Base-by-base conservation (phyloP, 2,888 invertebrate species). In the Tenthredo amoena region DNA sequence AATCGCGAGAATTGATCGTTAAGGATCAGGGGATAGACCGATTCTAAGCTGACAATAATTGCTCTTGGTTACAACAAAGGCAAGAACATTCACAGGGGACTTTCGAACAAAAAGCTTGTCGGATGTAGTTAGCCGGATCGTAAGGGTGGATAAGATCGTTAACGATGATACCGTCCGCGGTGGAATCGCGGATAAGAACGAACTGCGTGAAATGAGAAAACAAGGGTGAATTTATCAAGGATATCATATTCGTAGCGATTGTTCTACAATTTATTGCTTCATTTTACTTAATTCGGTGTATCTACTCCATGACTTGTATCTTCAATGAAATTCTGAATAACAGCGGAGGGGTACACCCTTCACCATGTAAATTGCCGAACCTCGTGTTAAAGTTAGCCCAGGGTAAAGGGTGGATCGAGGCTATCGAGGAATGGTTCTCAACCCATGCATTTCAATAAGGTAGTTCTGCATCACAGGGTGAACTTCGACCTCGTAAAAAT, bases 71-170 rank as follows among this genome's bases (percentile, higher is more conserved):
- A 15, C 21, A 62, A 62, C 81, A 81, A 81, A 62, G 58, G 79
- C 81, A 81, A 81, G 62, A 81, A 81, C 40, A 37, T 62, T 58
- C 40, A 21, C 21, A 21, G 62, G n/a, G 62, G 62, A 62, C 58
- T 81, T 81, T 15, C 10, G 37, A 81, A 81, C 62, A 62, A 81
- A 81, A 81, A 81, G 18, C 58, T 62, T 50, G 81, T 62, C 81
- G 81, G 81, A 81, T 58, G 58, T 81, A 81, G 81, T 81, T 81
- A 81, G 58, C 58, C 40, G 58, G 81, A 81, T 81, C 81, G 81
- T 58, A 37, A 62, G 81, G 62, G 81, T 26, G 81, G 81, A 62
- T 81, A 40, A 62, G 62, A 81, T 81, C 81, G 81, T 62, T 81
- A 81, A 81, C 62, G 81, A 81, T 12, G 81, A 81, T 81, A 81